phyloP scores from a whole-genome alignment of 2,113 vertebrate genomes.

The Peromyscus polionotus region DNA sequence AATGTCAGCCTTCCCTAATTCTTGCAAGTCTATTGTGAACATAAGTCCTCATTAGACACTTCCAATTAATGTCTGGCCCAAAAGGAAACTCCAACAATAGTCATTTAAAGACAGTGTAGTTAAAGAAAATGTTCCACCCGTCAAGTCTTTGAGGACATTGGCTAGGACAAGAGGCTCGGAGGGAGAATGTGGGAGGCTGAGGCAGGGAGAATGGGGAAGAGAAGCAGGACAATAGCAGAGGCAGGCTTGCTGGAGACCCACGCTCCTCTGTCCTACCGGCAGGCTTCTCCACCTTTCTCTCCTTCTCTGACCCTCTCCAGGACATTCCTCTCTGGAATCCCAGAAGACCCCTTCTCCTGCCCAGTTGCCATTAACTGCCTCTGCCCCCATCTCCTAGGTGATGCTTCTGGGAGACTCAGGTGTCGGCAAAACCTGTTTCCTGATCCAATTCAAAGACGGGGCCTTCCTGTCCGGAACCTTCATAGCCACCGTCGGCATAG shows the following conservation, averaged over 20 bases:
- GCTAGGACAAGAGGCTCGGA: not conserved
- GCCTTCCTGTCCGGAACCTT: slow-evolving; percentile 98
- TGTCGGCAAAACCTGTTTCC: slow-evolving; percentile 98
- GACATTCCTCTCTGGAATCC: not conserved
- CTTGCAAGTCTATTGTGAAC: not conserved
- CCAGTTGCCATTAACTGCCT: slow-evolving; percentile 52
- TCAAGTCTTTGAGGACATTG: not conserved
- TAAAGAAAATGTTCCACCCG: not conserved
- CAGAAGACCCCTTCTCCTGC: not conserved
- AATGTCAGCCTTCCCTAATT: slow-evolving; percentile 29
- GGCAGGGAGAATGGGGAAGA: not conserved
- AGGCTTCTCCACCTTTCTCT: not conserved
- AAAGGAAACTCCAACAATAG: not conserved
- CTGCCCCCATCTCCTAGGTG: slow-evolving; percentile 90
- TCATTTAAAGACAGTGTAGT: not conserved
- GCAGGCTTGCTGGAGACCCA: not conserved
- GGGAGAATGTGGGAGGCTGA: not conserved
- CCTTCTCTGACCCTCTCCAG: not conserved
- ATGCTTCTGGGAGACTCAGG: slow-evolving; percentile 99
- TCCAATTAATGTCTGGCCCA: slow-evolving; percentile 9
- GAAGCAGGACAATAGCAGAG: accelerated
- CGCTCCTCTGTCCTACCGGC: accelerated
- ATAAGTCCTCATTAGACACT: slow-evolving; percentile 29
- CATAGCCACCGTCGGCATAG: slow-evolving; percentile 99
- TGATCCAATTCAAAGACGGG: slow-evolving; percentile 97